Evolutionary conservation across 2,113 vertebrate species (phyloP).

Genomic region (Okapia johnstoni): DNA sequence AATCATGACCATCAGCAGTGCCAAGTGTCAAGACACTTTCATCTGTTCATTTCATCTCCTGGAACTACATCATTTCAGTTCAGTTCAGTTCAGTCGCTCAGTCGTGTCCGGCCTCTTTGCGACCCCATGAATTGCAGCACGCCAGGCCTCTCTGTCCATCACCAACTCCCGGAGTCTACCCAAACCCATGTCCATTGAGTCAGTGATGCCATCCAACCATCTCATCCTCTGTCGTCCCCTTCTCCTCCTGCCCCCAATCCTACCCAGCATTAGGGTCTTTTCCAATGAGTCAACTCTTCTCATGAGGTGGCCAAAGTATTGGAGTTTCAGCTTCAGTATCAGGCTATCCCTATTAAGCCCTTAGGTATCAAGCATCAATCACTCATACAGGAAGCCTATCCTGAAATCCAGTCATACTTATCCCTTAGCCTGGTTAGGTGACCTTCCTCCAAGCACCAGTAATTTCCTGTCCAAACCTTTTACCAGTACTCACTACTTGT

Average conservation of each 20-base stretch:
- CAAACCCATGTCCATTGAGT: too few relatives aligned
- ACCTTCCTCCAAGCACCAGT: neutral
- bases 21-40: neutral
- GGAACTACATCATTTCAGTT: neutral
- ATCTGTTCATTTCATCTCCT: neutral
- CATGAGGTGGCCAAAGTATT: too few relatives aligned
- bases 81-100: too few relatives aligned
- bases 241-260: too few relatives aligned
- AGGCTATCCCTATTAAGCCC: neutral
- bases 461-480: neutral
- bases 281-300: too few relatives aligned
- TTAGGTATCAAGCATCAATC: neutral
- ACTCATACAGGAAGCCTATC: neutral
- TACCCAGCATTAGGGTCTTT: too few relatives aligned
- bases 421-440: neutral
- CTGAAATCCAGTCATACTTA: neutral
- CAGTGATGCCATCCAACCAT: too few relatives aligned
- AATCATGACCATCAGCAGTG: neutral
- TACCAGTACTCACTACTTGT: neutral
- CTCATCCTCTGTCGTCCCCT: too few relatives aligned
- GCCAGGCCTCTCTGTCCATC: too few relatives aligned
- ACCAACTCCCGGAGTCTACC: too few relatives aligned
- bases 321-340: neutral
- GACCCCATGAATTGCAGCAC: too few relatives aligned
- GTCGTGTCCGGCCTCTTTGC: too few relatives aligned